phyloP scores from a whole-genome alignment of 2,113 vertebrate genomes.

The Vulpes lagopus region DNA sequence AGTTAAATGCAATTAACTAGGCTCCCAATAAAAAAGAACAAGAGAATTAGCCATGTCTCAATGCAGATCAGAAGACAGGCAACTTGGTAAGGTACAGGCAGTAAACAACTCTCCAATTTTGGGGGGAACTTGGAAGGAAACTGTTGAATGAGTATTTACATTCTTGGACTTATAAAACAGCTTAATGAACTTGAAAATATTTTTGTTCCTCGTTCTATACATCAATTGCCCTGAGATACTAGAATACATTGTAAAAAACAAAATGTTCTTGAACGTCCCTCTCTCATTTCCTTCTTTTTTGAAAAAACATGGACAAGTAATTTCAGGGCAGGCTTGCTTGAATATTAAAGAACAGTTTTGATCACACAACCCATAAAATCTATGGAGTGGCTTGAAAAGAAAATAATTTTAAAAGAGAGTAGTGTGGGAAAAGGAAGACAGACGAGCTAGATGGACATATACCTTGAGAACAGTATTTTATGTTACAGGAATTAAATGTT shows the following conservation, averaged over 20 bases:
- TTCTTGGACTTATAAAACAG: not conserved
- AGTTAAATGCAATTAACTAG: not conserved
- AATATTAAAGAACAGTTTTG: not conserved
- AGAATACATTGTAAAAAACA: not conserved
- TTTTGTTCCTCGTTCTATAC: not conserved
- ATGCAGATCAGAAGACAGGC: not conserved
- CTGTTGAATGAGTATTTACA: not conserved
- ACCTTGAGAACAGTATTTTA: slow-evolving; percentile 4
- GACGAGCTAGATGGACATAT: not conserved
- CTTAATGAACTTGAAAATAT: not conserved
- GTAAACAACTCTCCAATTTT: not conserved
- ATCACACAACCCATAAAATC: not conserved
- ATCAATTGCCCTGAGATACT: not conserved
- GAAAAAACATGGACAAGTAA: not conserved
- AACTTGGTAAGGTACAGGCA: not conserved
- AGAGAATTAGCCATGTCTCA: not conserved
- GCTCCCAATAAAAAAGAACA: not conserved
- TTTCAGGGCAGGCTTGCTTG: not conserved
- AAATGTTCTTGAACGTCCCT: not conserved
- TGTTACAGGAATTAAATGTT: not conserved
- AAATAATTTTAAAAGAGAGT: not conserved
- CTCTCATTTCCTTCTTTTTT: not conserved
- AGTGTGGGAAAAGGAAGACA: not conserved
- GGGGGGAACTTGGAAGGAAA: not conserved
- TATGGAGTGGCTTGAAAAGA: not conserved